Evolutionary conservation across 2,113 vertebrate species (phyloP).

Genomic region (Pituophis catenifer): DNA sequence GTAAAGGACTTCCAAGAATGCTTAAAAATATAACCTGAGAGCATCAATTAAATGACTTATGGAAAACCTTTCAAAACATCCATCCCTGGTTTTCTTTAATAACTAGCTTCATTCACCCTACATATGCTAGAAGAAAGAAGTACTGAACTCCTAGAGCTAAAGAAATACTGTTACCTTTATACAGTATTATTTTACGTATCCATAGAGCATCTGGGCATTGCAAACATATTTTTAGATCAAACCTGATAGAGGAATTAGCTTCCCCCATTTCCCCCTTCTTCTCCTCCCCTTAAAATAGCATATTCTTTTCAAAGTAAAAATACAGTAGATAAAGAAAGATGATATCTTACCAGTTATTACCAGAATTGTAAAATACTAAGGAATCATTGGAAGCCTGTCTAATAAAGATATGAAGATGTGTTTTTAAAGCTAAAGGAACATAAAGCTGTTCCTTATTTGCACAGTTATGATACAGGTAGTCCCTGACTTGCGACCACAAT

Average conservation of each 20-base stretch:
- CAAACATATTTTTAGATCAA: background rate
- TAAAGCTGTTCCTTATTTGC: background rate
- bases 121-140: background rate
- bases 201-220: background rate
- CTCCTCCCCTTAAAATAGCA: background rate
- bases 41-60: background rate
- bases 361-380: background rate
- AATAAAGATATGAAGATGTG: background rate
- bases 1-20: background rate
- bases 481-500: background rate
- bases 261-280: background rate
- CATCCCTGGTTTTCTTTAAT: background rate
- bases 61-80: background rate
- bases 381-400: background rate
- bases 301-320: background rate
- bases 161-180: background rate
- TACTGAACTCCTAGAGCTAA: background rate
- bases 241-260: background rate
- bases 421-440: background rate
- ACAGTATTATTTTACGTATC: background rate
- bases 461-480: background rate
- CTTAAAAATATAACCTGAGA: background rate
- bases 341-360: background rate
- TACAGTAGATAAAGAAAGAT: background rate
- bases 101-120: background rate